These are phyloP conservation scores for Caenorhabditis brenneri DNA, from an alignment of 1,140 invertebrate genomes.

Conservation along the genomic window DNA sequence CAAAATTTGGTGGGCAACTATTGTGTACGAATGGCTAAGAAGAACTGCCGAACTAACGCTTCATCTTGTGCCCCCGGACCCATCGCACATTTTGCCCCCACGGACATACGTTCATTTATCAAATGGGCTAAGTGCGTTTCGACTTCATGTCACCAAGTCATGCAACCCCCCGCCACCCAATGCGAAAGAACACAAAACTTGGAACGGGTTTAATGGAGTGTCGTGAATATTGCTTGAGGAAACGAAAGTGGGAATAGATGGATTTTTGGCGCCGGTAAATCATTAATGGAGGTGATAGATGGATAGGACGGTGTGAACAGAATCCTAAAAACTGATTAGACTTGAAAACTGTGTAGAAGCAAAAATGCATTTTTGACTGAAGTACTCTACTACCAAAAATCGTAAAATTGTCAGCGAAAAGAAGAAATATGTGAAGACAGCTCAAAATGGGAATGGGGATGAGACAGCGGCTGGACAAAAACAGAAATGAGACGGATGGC, in stretches of 20 bases:
- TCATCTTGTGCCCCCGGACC: background rate
- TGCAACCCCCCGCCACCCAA: slow-evolving; percentile 6
- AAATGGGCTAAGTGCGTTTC: slow-evolving; percentile 35
- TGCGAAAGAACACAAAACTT: background rate
- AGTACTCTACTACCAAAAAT: background rate
- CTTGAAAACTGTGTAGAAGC: background rate
- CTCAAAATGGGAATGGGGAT: slow-evolving; percentile 18
- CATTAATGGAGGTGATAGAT: background rate
- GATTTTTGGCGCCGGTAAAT: background rate
- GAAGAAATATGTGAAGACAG: slow-evolving; percentile 31
- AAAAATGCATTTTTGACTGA: background rate
- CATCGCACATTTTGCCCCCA: slow-evolving; percentile 28
- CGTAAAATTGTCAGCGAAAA: background rate
- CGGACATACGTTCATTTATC: slow-evolving; percentile 42
- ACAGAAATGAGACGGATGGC: slow-evolving; percentile 36
- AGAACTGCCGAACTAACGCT: background rate
- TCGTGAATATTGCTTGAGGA: background rate
- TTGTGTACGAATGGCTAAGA: background rate
- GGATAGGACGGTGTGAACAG: background rate
- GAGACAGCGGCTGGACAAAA: slow-evolving; percentile 21
- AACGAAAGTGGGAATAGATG: background rate
- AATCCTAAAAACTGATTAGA: background rate
- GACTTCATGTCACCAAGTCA: slow-evolving; percentile 34
- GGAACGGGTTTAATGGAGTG: background rate
- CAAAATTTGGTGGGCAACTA: background rate